These are phyloP conservation scores for Aleadryas rufinucha DNA, from an alignment of 2,113 vertebrate species.

Conservation along the genomic window DNA sequence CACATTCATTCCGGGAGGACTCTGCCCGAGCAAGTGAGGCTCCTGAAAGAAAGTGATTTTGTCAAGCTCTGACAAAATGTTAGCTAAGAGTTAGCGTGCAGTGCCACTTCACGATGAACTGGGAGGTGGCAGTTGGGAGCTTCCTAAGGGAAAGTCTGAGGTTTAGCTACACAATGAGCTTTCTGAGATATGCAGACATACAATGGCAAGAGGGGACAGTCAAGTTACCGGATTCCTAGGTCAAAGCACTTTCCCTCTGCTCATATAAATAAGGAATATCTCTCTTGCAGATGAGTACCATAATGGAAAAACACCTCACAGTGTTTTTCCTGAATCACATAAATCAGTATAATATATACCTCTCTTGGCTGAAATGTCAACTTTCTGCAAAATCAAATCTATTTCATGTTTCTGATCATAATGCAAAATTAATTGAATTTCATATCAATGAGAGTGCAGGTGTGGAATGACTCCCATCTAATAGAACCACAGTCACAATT, in stretches of 20 bases:
- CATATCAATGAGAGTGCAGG: neutral
- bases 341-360: neutral
- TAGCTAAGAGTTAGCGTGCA: neutral
- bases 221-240: neutral
- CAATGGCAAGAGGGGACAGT: neutral
- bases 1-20: neutral
- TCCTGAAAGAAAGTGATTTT: neutral
- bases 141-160: neutral
- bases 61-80: neutral
- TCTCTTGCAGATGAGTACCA: neutral
- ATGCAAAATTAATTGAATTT: conserved; percentile 6
- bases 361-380: neutral
- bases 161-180: neutral
- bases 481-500: neutral
- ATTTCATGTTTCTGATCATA: neutral
- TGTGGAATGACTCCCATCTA: neutral
- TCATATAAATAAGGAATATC: neutral
- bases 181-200: neutral
- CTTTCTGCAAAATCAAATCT: conserved; percentile 2
- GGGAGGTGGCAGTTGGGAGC: neutral
- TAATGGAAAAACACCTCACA: neutral
- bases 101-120: neutral
- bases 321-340: neutral
- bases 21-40: neutral
- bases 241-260: neutral